Percentiles rank a stretch among this genome's conserved stretches.
phyloP scores from a whole-genome alignment of 2,797 vertebrate species.

The Tokudaia muenninki region DNA sequence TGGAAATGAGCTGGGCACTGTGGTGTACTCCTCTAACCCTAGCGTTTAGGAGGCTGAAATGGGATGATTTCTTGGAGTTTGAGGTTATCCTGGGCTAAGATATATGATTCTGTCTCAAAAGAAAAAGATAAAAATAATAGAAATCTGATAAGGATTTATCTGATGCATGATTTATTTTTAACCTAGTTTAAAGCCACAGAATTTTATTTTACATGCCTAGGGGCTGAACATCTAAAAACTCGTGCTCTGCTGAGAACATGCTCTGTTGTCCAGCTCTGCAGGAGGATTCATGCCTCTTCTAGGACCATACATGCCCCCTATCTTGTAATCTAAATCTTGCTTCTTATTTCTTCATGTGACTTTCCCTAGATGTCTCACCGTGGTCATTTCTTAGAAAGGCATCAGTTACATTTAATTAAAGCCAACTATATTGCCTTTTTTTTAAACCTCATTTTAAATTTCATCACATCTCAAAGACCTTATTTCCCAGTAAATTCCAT shows the following conservation, averaged over 20 bases:
- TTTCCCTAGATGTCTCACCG: neutral
- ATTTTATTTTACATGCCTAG: neutral
- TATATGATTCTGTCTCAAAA: neutral
- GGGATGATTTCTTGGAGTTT: neutral
- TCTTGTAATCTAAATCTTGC: neutral
- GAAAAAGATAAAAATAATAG: neutral
- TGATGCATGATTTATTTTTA: no score
- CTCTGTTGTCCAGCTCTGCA: neutral
- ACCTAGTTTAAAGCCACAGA: neutral
- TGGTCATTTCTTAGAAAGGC: neutral
- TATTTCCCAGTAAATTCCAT: neutral
- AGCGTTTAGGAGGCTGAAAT: neutral
- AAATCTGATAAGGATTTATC: neutral
- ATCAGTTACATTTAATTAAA: neutral
- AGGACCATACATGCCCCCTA: neutral
- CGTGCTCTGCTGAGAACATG: no score
- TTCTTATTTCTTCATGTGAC: neutral
- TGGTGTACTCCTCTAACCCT: neutral
- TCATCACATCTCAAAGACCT: neutral
- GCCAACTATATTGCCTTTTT: neutral
- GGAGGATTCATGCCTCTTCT: neutral
- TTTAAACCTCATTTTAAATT: conserved; percentile 4
- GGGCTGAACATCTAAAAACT: neutral
- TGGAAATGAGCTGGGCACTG: no score
- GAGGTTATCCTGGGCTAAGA: neutral